Evolutionary conservation across 2,113 vertebrate genomes (phyloP), one percentile per base, ranked within the genome.

Genomic region (Opisthocomus hoazin): DNA sequence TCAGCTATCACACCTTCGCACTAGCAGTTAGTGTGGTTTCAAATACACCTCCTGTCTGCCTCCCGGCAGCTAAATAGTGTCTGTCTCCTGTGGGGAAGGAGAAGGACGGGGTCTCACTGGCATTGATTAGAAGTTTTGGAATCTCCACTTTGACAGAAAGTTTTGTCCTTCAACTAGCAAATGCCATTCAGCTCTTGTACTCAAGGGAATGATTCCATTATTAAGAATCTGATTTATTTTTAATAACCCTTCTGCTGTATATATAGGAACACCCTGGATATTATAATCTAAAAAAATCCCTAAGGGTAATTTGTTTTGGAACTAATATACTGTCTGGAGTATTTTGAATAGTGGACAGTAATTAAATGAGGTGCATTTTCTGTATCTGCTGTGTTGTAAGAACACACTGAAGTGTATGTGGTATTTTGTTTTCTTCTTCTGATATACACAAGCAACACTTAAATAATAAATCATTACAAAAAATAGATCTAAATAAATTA

Each of bases 181-280:
- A 89, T 85, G 50, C 26, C 36, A 37, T 70, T 81, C 6, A 2
- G 34, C 43, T 86, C 56, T 51, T 63, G 34, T 61, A 63, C 21
- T 89, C 57, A 78, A 78, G n/a, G 36, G 60, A 89, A 36, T 53
- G 39, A 78, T 82, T 74, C 41, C 30, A 46, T 84, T 92, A 76
- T 89, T 93, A 89, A 95, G 86, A 87, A 89, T 26, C 53, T 84
- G 69, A 73, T 87, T 95, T 96, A 92, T 92, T 95, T 96, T 96
- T 84, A 96, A 90, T 95, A 83, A 86, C 51, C 11, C 75, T 84
- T 86, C 92, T 89, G 36, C 23, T 73, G 12, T 82, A 87, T 93
- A 94, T 93, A 90, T 83, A 93, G 87, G 43, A 91, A 75, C 57
- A 85, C 75, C 29, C 75, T 90, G 66, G 84, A 85, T 57, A 69